phyloP scores from a whole-genome alignment of 2,888 invertebrate genomes.

The Eilema caniola region DNA sequence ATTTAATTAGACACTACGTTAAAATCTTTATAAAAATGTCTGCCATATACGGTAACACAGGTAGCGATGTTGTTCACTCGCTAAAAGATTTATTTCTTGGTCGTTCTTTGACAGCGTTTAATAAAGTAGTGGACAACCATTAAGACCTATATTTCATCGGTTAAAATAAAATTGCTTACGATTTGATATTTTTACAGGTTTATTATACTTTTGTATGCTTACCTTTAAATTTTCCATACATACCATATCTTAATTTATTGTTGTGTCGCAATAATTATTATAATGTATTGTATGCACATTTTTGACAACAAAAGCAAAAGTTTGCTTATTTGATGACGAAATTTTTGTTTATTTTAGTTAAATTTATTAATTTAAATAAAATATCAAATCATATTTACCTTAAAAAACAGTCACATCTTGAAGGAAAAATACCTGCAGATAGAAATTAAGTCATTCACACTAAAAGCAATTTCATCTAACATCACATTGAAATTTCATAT shows the following conservation, averaged over 20 bases:
- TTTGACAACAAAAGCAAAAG: background rate
- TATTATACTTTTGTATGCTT: background rate
- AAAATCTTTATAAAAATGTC: conserved; percentile 2
- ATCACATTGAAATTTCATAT: background rate
- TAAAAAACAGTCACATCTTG: background rate
- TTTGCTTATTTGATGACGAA: background rate
- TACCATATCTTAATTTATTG: background rate
- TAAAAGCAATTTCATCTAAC: background rate
- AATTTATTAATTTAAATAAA: too few species aligned
- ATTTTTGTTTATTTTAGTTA: background rate
- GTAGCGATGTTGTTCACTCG: conserved; percentile 47
- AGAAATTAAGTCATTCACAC: too few species aligned
- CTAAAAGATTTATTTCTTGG: conserved; percentile 51
- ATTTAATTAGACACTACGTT: background rate
- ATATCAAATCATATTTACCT: too few species aligned
- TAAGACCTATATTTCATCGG: conserved; percentile 28
- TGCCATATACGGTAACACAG: conserved; percentile 40
- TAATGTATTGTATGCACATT: background rate
- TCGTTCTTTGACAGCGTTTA: conserved; percentile 38
- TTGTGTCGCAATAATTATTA: background rate
- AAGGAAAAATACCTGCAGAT: background rate
- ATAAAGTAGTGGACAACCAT: conserved; percentile 45
- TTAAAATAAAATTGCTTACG: conserved; percentile 19
- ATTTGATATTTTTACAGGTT: conserved; percentile 5
- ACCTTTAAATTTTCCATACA: background rate